phyloP scores from a whole-genome alignment of 2,113 vertebrate genomes.

The Leuciscus idus region DNA sequence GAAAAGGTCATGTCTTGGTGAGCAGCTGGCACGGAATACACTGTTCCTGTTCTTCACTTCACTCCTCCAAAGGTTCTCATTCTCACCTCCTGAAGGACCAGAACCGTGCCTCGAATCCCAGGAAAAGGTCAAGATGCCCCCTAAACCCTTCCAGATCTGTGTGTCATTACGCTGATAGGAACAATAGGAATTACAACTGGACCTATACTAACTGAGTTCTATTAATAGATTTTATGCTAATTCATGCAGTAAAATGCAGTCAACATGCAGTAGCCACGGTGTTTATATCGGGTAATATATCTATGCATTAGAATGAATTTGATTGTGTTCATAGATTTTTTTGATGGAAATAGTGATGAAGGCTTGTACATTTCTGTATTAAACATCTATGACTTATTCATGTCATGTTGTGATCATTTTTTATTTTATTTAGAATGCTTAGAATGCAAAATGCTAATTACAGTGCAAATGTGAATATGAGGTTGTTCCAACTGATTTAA shows the following conservation, averaged over 20 bases:
- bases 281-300: neutral
- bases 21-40: conserved; percentile 52
- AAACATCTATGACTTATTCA: neutral
- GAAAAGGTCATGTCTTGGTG: conserved; percentile 54
- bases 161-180: neutral
- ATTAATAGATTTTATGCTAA: conserved; percentile 8
- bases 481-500: neutral
- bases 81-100: conserved; percentile 33
- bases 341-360: neutral
- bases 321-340: neutral
- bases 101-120: conserved; percentile 17
- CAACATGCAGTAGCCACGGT: neutral
- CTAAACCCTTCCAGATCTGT: conserved; percentile 37
- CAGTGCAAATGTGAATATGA: neutral
- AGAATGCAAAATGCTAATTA: neutral
- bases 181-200: neutral
- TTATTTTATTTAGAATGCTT: neutral
- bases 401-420: neutral
- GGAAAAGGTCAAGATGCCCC: neutral
- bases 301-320: neutral
- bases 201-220: neutral
- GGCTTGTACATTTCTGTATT: neutral
- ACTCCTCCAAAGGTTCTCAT: conserved; percentile 54
- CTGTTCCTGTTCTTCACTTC: conserved; percentile 58
- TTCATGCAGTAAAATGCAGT: neutral